phyloP scores from a whole-genome alignment of 2,113 vertebrate species.

The Phocoena sinus region DNA sequence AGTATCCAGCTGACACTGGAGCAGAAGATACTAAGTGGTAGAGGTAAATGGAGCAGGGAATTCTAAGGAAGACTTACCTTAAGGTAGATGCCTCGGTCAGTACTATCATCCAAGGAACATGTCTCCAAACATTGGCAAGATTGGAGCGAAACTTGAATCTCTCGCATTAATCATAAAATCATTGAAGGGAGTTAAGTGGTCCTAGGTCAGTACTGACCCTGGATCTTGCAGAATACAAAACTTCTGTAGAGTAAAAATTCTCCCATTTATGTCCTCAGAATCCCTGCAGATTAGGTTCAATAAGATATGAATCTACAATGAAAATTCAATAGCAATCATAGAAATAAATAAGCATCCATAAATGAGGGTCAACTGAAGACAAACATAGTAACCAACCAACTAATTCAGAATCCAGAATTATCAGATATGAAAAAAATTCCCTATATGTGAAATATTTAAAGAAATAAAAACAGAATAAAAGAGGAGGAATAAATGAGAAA shows the following conservation, averaged over 20 bases:
- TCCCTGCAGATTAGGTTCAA: not conserved
- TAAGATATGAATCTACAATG: not conserved
- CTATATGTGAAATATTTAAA: not conserved
- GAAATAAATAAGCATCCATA: not conserved
- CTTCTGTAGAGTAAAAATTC: not conserved
- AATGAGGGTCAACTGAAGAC: not conserved
- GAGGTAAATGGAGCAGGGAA: not conserved
- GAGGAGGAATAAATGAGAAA: not conserved
- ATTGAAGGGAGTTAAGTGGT: not conserved
- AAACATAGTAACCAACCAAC: not conserved
- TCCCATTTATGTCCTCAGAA: not conserved
- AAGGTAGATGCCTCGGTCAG: not conserved
- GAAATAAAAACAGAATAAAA: not conserved
- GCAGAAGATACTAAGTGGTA: not conserved
- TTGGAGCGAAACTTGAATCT: not conserved
- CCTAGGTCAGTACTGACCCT: not conserved
- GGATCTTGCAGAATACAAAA: not conserved
- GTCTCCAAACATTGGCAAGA: not conserved
- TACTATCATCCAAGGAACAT: not conserved
- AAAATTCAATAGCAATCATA: not conserved
- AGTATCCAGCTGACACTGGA: not conserved
- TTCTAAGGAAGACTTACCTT: not conserved
- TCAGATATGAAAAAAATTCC: not conserved
- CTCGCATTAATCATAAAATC: conserved; percentile 11
- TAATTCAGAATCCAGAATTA: not conserved